A percentile compares a stretch with the other conserved stretches of the same genome.
Evolutionary conservation across 2,888 invertebrate species (phyloP).

Genomic region (Acanthoscelides obtectus): DNA sequence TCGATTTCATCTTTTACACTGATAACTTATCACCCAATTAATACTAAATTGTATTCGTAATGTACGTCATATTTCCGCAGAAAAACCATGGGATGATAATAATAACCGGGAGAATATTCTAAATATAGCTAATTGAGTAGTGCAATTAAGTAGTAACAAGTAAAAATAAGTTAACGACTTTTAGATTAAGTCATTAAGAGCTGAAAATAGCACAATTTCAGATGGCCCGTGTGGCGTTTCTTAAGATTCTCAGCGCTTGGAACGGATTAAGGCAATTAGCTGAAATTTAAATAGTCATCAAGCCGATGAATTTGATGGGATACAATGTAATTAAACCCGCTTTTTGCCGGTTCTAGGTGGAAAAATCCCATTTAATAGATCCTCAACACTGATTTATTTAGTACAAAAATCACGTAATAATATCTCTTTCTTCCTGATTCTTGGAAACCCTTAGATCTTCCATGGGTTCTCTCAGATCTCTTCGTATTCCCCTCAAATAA

Average conservation of each 20-base stretch:
- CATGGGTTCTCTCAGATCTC: too few species aligned
- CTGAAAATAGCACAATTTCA: slow-evolving; percentile 25
- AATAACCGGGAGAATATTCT: slow-evolving; percentile 12
- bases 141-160: slow-evolving; percentile 22
- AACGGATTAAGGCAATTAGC: neutral
- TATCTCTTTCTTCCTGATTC: neutral
- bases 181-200: slow-evolving; percentile 24
- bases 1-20: neutral
- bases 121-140: slow-evolving; percentile 25
- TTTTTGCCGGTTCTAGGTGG: neutral
- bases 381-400: neutral
- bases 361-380: neutral
- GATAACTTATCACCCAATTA: neutral
- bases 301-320: neutral
- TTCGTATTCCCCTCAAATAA: too few species aligned
- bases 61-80: neutral
- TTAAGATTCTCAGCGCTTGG: neutral
- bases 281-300: neutral
- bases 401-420: neutral
- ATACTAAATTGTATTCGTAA: neutral
- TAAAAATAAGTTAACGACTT: slow-evolving; percentile 26
- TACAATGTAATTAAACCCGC: neutral
- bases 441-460: too few species aligned
- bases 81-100: slow-evolving; percentile 5
- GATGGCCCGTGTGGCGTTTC: neutral